A percentile compares a stretch with the other conserved stretches of the same genome.
phyloP scores from a whole-genome alignment of 2,113 vertebrate species.

The Phoxinus phoxinus region DNA sequence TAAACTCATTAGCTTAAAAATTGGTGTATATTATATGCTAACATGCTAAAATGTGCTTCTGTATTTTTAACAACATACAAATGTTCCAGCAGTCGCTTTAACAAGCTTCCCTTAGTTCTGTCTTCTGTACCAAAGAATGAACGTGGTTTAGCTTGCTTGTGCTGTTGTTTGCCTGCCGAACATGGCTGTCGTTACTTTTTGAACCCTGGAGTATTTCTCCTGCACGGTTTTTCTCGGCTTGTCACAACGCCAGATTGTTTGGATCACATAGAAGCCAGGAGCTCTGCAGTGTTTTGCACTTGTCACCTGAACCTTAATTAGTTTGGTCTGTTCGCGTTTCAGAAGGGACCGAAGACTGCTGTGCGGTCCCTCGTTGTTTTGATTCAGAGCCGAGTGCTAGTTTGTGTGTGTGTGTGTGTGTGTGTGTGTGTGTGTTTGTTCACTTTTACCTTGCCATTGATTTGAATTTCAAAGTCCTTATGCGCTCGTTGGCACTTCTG shows the following conservation, averaged over 20 bases:
- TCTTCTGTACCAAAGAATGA: background rate
- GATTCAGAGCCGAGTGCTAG: background rate
- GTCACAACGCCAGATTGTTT: slow-evolving; percentile 48
- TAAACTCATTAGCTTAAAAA: background rate
- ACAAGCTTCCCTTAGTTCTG: background rate
- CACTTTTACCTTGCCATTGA: slow-evolving; percentile 22
- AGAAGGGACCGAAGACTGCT: slow-evolving; percentile 43
- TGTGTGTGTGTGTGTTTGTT: slow-evolving; percentile 27
- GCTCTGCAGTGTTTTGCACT: slow-evolving; percentile 47
- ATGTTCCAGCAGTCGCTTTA: background rate
- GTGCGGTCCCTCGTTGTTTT: background rate
- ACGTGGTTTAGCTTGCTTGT: background rate
- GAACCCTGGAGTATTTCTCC: slow-evolving; percentile 28
- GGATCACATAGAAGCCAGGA: slow-evolving; percentile 53
- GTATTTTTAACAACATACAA: slow-evolving; percentile 5
- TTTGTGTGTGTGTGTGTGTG: slow-evolving; percentile 30
- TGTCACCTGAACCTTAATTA: slow-evolving; percentile 64
- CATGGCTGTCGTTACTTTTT: slow-evolving; percentile 36
- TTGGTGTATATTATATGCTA: background rate
- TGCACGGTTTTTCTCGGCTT: slow-evolving; percentile 37
- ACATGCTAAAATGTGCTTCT: background rate
- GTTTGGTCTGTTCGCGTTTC: slow-evolving; percentile 55
- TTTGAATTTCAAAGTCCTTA: slow-evolving; percentile 46
- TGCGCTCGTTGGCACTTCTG: slow-evolving; percentile 7
- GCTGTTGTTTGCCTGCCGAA: slow-evolving; percentile 19